Evolutionary conservation across 2,888 invertebrate genomes (phyloP).

Genomic region (Dynastes hyllus): DNA sequence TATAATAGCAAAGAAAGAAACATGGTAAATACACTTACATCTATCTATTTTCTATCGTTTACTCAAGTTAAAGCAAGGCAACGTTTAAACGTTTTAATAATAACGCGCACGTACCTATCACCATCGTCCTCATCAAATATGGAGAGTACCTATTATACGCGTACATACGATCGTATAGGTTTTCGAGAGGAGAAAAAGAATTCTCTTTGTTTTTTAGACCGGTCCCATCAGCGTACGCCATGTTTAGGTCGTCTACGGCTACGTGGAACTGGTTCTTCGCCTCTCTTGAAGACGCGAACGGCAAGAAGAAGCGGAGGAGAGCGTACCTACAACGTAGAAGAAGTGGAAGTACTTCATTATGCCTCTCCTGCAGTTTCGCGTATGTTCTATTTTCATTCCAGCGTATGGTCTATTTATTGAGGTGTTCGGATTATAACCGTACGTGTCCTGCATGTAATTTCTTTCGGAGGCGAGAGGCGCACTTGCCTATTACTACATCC

Average conservation of each 20-base stretch:
- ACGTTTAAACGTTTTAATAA: constrained; percentile 22
- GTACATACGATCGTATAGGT: not conserved
- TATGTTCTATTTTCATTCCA: constrained; percentile 62
- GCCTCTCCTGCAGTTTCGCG: constrained; percentile 50
- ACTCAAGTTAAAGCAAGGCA: not conserved
- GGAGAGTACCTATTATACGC: constrained; percentile 7
- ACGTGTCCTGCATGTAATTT: constrained; percentile 19
- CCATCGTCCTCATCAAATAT: constrained; percentile 13
- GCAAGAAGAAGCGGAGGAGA: too few relatives aligned
- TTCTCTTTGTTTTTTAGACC: constrained; percentile 64
- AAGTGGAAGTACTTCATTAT: constrained; percentile 57
- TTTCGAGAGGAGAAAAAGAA: constrained; percentile 51
- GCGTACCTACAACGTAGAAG: constrained; percentile 20
- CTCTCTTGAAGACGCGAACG: not conserved
- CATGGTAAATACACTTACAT: too few relatives aligned
- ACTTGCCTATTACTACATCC: too few relatives aligned
- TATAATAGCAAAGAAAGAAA: too few relatives aligned
- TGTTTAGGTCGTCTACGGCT: constrained; percentile 58
- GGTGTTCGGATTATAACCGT: constrained; percentile 60
- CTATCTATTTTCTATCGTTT: too few relatives aligned
- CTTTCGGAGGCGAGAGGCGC: constrained; percentile 4
- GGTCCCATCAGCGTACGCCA: constrained; percentile 65
- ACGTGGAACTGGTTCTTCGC: constrained; percentile 65
- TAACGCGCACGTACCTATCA: constrained; percentile 8
- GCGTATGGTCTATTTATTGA: constrained; percentile 63